These are phyloP conservation scores for Caenorhabditis sp. DNA, from an alignment of 2,888 invertebrate species.

Conservation along the genomic window DNA sequence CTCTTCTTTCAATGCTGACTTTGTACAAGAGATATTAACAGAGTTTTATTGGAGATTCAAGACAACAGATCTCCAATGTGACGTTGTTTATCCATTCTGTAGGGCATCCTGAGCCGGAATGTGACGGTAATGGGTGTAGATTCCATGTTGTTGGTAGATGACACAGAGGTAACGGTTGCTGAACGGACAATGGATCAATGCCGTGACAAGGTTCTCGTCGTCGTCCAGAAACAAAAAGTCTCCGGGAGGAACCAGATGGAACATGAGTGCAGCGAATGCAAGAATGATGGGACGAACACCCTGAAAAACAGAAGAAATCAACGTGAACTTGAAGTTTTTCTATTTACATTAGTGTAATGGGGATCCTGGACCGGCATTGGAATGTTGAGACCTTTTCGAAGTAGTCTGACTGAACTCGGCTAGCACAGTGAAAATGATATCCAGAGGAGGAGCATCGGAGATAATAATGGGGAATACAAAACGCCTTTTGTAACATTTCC, in stretches of 20 bases:
- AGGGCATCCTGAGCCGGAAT: slow-evolving; percentile 11
- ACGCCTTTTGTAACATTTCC: neutral
- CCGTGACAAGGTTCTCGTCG: slow-evolving; percentile 19
- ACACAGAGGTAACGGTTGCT: slow-evolving; percentile 22
- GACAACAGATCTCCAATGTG: neutral
- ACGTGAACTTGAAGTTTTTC: too few species aligned
- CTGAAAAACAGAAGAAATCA: slow-evolving; percentile 1
- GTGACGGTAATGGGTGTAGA: slow-evolving; percentile 29
- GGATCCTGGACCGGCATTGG: slow-evolving; percentile 8
- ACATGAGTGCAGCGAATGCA: slow-evolving; percentile 11
- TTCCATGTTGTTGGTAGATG: slow-evolving; percentile 21
- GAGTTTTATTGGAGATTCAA: neutral
- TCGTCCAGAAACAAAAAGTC: slow-evolving; percentile 26
- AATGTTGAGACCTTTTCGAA: neutral
- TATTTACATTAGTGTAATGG: slow-evolving; percentile 9
- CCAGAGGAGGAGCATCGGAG: neutral
- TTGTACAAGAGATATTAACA: neutral
- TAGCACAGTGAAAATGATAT: neutral
- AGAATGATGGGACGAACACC: slow-evolving; percentile 19
- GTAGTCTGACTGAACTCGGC: neutral
- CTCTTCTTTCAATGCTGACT: too few species aligned
- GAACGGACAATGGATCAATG: slow-evolving; percentile 9
- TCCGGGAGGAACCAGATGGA: slow-evolving; percentile 19
- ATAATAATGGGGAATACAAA: too few species aligned
- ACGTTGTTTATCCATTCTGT: slow-evolving; percentile 2